Conservation (phyloP, 2,888 invertebrate genomes). For the Arge pagana region DNA sequence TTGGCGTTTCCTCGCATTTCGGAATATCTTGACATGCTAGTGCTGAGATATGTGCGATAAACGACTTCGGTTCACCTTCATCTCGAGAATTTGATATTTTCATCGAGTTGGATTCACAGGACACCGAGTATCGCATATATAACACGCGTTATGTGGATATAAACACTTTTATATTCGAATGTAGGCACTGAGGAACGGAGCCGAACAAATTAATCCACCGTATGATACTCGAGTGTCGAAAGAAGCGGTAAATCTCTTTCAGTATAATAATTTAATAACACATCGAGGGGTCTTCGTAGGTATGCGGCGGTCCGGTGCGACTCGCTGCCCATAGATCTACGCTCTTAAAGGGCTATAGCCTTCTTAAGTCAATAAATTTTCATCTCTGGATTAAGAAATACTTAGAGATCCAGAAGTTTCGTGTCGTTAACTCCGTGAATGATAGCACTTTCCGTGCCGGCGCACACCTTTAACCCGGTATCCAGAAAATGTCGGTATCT, state of each 20-base stretch:
- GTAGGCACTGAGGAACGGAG: no score
- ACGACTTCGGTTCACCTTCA: no score
- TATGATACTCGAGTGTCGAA: constrained; percentile 41
- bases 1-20: no score
- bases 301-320: constrained; percentile 8
- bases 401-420: constrained; percentile 13
- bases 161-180: no score
- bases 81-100: no score
- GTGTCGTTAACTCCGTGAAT: constrained; percentile 25
- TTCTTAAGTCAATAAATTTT: constrained; percentile 51
- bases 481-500: no score
- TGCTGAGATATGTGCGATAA: no score
- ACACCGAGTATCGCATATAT: no score
- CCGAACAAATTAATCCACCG: constrained; percentile 23
- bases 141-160: no score
- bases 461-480: no score
- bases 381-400: constrained; percentile 46
- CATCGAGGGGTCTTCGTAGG: constrained; percentile 23
- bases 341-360: constrained; percentile 2
- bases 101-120: no score
- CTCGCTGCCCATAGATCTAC: not conserved
- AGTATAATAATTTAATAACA: constrained; percentile 52
- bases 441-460: constrained; percentile 32
- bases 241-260: constrained; percentile 47
- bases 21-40: no score